phyloP scores from a whole-genome alignment of 2,888 invertebrate genomes.

The Xestobium rufovillosum region DNA sequence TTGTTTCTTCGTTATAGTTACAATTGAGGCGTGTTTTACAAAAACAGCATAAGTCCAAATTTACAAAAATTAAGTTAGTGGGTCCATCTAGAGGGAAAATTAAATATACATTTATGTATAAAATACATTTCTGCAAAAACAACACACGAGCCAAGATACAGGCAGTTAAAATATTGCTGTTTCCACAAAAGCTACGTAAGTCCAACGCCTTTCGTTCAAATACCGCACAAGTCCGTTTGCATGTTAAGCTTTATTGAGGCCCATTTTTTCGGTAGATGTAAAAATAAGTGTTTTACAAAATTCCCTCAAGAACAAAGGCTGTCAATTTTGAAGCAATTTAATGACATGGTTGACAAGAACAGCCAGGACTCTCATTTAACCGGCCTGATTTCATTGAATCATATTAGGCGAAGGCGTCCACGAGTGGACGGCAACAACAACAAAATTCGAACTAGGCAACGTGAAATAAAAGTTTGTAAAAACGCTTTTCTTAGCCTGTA shows the following conservation, averaged over 20 bases:
- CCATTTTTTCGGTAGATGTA: background rate
- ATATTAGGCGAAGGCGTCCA: constrained; percentile 8
- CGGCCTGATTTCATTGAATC: constrained; percentile 12
- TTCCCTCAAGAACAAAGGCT: constrained; percentile 3
- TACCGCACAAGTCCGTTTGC: constrained; percentile 7
- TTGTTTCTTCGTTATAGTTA: too few species aligned
- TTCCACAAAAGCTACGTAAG: constrained; percentile 13
- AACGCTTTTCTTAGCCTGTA: constrained; percentile 6
- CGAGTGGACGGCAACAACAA: constrained; percentile 10
- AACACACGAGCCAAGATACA: too few species aligned
- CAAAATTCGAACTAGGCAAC: constrained; percentile 4
- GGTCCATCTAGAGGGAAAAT: too few species aligned
- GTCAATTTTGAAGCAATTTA: constrained; percentile 8
- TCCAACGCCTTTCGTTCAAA: constrained; percentile 5
- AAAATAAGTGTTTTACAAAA: constrained; percentile 1
- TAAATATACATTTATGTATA: too few species aligned
- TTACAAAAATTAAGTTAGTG: too few species aligned
- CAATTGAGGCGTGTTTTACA: too few species aligned
- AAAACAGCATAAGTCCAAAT: too few species aligned
- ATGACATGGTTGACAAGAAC: constrained; percentile 11
- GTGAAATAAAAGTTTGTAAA: constrained; percentile 5
- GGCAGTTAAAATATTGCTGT: too few species aligned
- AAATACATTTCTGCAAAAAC: too few species aligned
- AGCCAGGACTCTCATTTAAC: constrained; percentile 15
- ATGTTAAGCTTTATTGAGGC: background rate